phyloP scores from a whole-genome alignment of 2,888 invertebrate genomes.

The Melieria crassipennis region DNA sequence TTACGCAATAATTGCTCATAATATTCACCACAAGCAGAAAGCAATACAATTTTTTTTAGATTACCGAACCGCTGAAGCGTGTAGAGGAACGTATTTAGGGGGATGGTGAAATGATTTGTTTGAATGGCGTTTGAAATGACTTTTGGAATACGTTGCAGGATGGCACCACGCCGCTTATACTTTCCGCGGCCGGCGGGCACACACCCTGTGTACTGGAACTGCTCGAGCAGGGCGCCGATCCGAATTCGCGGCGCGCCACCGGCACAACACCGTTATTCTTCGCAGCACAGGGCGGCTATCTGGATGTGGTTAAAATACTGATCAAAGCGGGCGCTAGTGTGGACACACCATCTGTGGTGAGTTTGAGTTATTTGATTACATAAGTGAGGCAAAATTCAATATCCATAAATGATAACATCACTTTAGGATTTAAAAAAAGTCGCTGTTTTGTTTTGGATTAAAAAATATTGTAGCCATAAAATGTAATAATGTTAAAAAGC shows the following conservation, averaged over 20 bases:
- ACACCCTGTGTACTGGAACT: conserved; percentile 85
- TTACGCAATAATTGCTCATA: not conserved
- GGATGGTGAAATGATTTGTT: too few relatives aligned
- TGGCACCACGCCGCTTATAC: conserved; percentile 91
- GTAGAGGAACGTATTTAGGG: too few relatives aligned
- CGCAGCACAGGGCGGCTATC: conserved; percentile 91
- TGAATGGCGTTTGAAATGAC: too few relatives aligned
- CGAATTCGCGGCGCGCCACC: conserved; percentile 85
- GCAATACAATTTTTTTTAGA: too few relatives aligned
- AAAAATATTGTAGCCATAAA: too few relatives aligned
- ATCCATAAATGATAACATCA: too few relatives aligned
- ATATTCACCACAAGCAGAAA: too few relatives aligned
- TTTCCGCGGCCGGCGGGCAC: conserved; percentile 92
- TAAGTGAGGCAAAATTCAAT: not conserved
- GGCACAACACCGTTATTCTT: conserved; percentile 94
- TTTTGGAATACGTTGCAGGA: conserved; percentile 71
- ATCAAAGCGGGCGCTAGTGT: conserved; percentile 82
- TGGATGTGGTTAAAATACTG: conserved; percentile 82
- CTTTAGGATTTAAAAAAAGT: too few relatives aligned
- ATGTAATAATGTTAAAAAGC: too few relatives aligned
- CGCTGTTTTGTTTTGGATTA: too few relatives aligned
- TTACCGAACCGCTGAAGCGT: too few relatives aligned
- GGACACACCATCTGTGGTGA: conserved; percentile 81
- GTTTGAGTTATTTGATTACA: not conserved
- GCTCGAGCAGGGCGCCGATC: conserved; percentile 90